phyloP scores from a whole-genome alignment of 2,797 vertebrate genomes.

The Rhinichthys osculus region DNA sequence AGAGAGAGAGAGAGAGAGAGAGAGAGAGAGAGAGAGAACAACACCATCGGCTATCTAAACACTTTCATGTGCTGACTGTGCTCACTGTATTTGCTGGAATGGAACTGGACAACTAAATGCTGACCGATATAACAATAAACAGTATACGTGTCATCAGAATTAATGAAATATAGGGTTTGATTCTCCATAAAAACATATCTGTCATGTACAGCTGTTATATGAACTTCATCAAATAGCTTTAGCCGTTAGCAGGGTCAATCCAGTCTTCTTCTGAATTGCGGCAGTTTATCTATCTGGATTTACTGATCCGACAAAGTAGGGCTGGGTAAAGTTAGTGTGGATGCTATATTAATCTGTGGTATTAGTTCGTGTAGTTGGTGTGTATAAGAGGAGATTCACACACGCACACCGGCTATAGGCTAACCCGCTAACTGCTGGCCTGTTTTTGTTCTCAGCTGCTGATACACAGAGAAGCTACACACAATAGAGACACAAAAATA shows the following conservation, averaged over 20 bases:
- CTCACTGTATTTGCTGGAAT: constrained; percentile 3
- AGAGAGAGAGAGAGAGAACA: not conserved
- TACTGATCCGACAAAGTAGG: not conserved
- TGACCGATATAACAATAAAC: not conserved
- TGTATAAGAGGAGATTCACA: not conserved
- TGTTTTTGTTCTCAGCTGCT: constrained; percentile 29
- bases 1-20: not conserved
- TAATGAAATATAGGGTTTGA: constrained; percentile 8
- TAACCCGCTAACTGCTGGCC: constrained; percentile 38
- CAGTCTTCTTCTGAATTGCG: not conserved
- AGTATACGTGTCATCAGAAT: not conserved
- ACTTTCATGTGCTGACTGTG: constrained; percentile 27
- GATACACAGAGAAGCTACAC: not conserved
- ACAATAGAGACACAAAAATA: not conserved
- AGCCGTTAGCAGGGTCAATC: constrained; percentile 35
- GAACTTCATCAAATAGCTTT: constrained; percentile 42
- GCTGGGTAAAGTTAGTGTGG: not conserved
- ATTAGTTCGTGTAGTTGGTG: not conserved
- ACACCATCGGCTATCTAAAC: not conserved
- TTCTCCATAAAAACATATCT: not conserved
- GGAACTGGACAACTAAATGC: not conserved
- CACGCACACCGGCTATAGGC: constrained; percentile 13
- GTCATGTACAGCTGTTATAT: constrained; percentile 14
- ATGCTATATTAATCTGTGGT: constrained; percentile 22
- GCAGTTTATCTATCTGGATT: constrained; percentile 12